Conservation (phyloP, 2,797 vertebrate genomes). For the Neosilurus mollespiculum region DNA sequence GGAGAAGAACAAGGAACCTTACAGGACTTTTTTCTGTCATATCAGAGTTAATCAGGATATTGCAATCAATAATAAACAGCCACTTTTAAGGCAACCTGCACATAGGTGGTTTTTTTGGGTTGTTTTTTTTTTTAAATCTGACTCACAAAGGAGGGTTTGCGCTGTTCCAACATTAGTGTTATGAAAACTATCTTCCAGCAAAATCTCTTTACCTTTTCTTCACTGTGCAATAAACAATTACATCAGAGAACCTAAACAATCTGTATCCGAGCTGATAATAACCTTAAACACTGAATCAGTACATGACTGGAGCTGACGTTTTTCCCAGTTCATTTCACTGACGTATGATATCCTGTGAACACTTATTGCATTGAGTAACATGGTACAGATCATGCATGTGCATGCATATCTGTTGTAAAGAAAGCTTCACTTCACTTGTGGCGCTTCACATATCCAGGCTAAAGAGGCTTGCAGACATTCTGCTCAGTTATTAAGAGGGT, state of each 20-base stretch:
- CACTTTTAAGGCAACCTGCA: not conserved
- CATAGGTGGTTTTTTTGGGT: not conserved
- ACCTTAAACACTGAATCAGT: not conserved
- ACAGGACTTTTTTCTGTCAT: not conserved
- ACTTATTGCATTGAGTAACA: not conserved
- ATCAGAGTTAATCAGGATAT: not conserved
- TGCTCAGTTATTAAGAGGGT: not conserved
- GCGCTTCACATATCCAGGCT: not conserved
- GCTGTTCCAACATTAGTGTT: not conserved
- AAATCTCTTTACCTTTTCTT: not conserved
- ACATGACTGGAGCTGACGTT: not conserved
- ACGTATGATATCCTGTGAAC: not conserved
- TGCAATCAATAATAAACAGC: not conserved
- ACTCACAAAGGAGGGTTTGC: not conserved
- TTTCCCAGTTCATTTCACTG: not conserved
- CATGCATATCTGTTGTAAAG: not conserved
- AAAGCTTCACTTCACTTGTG: conserved; percentile 1
- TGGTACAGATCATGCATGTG: not conserved
- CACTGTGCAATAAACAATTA: not conserved
- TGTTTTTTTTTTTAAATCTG: too few relatives aligned
- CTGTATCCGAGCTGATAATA: not conserved
- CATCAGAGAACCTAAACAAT: not conserved
- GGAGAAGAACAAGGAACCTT: not conserved
- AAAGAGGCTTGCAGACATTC: conserved; percentile 4
- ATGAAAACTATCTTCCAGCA: conserved; percentile 1